Percentiles rank a stretch among this genome's conserved stretches.
Evolutionary conservation across 2,888 invertebrate species (phyloP).

Genomic region (Margaritifera margaritifera): DNA sequence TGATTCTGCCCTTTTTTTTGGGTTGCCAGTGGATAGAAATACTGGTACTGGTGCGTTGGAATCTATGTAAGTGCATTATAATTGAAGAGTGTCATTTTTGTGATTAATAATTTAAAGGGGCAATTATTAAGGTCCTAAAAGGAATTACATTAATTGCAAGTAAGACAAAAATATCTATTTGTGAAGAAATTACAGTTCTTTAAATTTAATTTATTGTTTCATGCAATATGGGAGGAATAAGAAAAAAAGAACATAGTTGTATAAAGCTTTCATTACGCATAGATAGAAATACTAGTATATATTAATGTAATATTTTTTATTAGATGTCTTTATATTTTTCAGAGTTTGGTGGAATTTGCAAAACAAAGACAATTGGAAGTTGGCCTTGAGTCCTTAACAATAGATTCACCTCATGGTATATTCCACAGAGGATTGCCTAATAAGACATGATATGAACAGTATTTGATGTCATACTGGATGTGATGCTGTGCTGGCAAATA

Average conservation of each 20-base stretch:
- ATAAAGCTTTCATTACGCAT: too few species aligned
- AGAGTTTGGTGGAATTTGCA: slow-evolving; percentile 56
- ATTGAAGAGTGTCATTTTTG: too few species aligned
- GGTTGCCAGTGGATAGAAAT: too few species aligned
- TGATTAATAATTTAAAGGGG: too few species aligned
- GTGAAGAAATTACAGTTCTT: not conserved
- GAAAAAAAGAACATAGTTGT: not conserved
- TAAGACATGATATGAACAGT: not conserved
- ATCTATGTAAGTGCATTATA: too few species aligned
- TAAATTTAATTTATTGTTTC: not conserved
- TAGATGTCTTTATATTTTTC: slow-evolving; percentile 18
- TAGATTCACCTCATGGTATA: slow-evolving; percentile 29
- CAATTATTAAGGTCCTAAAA: too few species aligned
- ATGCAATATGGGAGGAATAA: not conserved
- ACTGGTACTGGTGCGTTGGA: too few species aligned
- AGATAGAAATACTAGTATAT: not conserved
- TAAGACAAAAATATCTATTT: not conserved
- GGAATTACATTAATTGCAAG: too few species aligned
- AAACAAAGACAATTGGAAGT: slow-evolving; percentile 41
- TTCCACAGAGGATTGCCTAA: slow-evolving; percentile 38
- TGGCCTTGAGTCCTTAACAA: slow-evolving; percentile 35
- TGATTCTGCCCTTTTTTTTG: too few species aligned
- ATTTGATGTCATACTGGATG: too few species aligned
- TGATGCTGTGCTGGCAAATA: too few species aligned
- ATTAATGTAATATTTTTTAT: slow-evolving; percentile 3